Evolutionary conservation across 2,113 vertebrate species (phyloP), one percentile per base, ranked within the genome.

Genomic region (Dolichotis patagonum): DNA sequence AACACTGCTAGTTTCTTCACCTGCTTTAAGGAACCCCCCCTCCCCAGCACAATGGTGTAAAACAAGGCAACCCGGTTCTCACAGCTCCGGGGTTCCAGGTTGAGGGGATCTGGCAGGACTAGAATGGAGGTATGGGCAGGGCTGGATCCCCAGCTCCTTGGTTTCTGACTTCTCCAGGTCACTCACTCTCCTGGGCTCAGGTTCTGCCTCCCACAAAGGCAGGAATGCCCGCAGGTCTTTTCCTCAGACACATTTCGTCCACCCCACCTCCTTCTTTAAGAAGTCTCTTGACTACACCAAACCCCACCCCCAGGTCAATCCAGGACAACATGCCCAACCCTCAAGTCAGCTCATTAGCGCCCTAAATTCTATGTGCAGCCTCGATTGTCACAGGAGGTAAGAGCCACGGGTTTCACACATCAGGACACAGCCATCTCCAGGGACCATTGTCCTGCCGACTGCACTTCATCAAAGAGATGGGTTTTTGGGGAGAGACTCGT

Each of bases 261-360:
- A 4, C 35, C 19, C n/a, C 12, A 43, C 2, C 19, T 71, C 63
- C 35, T 30, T 43, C 54, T 65, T 9, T 13, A 43, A 43, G 58
- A 38, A 28, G 19, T 0, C 8, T 24, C 7, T 6, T 38, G 32
- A 32, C 6, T 2, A 67, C 0, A 0, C 1, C 1, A 10, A 19
- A 3, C 56, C 19, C 19, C 5, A 1, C 2, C 7, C 69, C 22
- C 41, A 14, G 28, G 43, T 3, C 16, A 35, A 12, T 8, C 11
- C 46, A 4, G 11, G 11, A 38, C 5, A 7, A 5, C 10, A 24
- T 52, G 65, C 46, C 49, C 43, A 11, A 52, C 3, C 38, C 20
- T 13, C 13, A 7, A 67, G 52, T 22, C 77, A 46, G 13, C 88
- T 30, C 8, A 54, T 16, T 13, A 14, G 19, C 26, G 11, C 1